phyloP scores from a whole-genome alignment of 2,113 vertebrate genomes.

The Callopanchax toddi region DNA sequence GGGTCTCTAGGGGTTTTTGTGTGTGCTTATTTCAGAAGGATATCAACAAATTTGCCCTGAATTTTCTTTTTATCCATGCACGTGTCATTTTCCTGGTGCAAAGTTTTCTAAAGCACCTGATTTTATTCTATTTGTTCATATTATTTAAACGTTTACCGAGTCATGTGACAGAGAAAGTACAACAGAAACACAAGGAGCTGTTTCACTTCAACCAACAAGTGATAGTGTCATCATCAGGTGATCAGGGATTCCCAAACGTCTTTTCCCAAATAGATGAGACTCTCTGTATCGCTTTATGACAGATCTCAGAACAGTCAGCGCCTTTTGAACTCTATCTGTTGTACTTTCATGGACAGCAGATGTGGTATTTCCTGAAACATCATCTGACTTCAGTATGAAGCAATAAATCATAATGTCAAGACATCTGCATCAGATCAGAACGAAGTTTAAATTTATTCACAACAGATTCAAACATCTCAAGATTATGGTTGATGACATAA shows the following conservation, averaged over 20 bases:
- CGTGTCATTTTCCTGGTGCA: too few relatives aligned
- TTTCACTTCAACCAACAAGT: conserved; percentile 15
- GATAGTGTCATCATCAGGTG: background rate
- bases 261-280: conserved; percentile 26
- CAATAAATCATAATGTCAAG: background rate
- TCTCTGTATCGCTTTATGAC: background rate
- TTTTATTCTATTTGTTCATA: too few relatives aligned
- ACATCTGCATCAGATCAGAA: background rate
- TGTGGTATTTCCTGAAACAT: conserved; percentile 9
- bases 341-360: background rate
- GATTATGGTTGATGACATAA: background rate
- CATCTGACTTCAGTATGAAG: background rate
- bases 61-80: too few relatives aligned
- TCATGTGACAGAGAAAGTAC: background rate
- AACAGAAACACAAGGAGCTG: conserved; percentile 15
- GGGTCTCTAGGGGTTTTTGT: too few relatives aligned
- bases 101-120: too few relatives aligned
- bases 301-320: background rate
- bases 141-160: too few relatives aligned
- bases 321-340: background rate
- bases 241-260: background rate
- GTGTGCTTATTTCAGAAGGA: too few relatives aligned
- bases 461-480: background rate
- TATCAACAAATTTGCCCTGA: too few relatives aligned
- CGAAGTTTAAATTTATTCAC: background rate